phyloP scores from a whole-genome alignment of 1,140 invertebrate genomes.

The Brachionus calyciflorus region DNA sequence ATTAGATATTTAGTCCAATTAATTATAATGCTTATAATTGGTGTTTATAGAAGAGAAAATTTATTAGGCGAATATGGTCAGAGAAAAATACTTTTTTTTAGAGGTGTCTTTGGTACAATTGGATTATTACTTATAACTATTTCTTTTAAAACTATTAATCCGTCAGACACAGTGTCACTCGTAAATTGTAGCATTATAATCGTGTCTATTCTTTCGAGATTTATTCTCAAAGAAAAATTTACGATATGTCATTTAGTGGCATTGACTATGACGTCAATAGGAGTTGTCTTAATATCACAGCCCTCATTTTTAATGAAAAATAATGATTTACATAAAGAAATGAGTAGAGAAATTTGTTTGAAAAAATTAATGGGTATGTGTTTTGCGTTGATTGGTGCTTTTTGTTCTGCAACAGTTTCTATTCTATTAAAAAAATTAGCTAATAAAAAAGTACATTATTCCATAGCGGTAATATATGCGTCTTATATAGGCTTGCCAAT shows the following conservation, averaged over 20 bases:
- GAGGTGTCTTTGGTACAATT: constrained; percentile 30
- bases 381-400: constrained; percentile 2
- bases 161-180: constrained; percentile 1
- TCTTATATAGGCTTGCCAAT: constrained; percentile 16
- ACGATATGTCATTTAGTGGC: constrained; percentile 28
- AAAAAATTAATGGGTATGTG: too few relatives aligned
- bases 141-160: constrained; percentile 25
- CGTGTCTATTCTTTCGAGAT: constrained; percentile 10
- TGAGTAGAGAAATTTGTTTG: too few relatives aligned
- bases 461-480: constrained; percentile 30
- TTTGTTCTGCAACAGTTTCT: not conserved
- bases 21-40: not conserved
- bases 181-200: constrained; percentile 15
- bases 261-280: not conserved
- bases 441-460: constrained; percentile 45
- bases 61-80: not conserved
- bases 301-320: constrained; percentile 35
- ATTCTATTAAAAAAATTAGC: constrained; percentile 35
- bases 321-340: too few relatives aligned
- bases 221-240: constrained; percentile 35
- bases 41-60: not conserved
- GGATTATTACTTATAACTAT: not conserved
- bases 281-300: constrained; percentile 17
- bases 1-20: constrained; percentile 37
- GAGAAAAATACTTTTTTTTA: constrained; percentile 12